Conservation (phyloP, 92 coral and sea anemone species). For the Paramuricea clavata region DNA sequence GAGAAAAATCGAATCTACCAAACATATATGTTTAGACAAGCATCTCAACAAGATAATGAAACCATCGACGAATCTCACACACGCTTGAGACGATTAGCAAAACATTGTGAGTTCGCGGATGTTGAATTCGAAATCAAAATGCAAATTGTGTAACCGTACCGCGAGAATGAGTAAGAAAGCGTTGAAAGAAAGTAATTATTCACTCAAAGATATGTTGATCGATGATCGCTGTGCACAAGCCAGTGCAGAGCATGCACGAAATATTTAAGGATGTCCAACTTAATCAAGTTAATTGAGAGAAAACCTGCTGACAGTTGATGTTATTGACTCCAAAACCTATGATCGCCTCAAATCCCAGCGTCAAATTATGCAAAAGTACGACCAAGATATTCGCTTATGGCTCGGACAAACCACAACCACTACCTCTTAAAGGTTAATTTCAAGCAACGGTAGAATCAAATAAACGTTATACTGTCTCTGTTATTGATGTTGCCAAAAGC, state of each 20-base stretch:
- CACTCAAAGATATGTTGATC: slow-evolving; percentile 4
- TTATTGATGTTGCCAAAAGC: too few relatives aligned
- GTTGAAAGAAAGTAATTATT: neutral
- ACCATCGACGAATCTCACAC: slow-evolving; percentile 12
- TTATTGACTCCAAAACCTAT: too few relatives aligned
- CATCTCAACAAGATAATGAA: slow-evolving; percentile 28
- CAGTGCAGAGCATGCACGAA: neutral
- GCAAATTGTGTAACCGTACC: neutral
- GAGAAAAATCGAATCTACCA: slow-evolving; percentile 34
- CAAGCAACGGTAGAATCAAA: too few relatives aligned
- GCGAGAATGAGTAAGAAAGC: neutral
- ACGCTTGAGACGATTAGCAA: neutral
- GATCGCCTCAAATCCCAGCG: too few relatives aligned
- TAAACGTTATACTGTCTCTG: too few relatives aligned
- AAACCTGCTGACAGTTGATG: too few relatives aligned
- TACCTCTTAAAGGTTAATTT: too few relatives aligned
- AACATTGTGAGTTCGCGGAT: neutral
- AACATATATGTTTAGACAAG: slow-evolving; percentile 42
- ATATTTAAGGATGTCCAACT: too few relatives aligned
- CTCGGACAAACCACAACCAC: too few relatives aligned
- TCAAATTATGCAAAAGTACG: too few relatives aligned
- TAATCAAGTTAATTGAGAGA: too few relatives aligned
- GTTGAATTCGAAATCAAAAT: neutral
- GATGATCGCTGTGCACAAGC: slow-evolving; percentile 4
- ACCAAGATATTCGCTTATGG: too few relatives aligned